Percentiles rank a stretch among this genome's conserved stretches.
Conservation (phyloP, 2,888 invertebrate species). For the Smittia sp. region DNA sequence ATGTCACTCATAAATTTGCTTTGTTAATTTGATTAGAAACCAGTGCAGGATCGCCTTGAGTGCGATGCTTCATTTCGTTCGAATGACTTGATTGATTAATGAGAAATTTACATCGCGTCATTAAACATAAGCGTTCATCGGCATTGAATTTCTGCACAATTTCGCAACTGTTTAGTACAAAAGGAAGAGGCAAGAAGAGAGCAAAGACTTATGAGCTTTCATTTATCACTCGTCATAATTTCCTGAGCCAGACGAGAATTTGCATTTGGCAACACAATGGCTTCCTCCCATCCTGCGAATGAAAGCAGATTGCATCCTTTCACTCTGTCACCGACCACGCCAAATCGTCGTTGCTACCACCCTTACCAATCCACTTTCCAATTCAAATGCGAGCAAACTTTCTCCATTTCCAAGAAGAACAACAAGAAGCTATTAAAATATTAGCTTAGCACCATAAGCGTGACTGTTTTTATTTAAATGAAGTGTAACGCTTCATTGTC, state of each 20-base stretch:
- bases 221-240: conserved; percentile 9
- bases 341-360: background rate
- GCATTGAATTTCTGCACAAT: conserved; percentile 3
- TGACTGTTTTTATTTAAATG: conserved; percentile 31
- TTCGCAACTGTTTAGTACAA: background rate
- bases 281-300: background rate
- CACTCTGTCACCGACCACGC: background rate
- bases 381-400: background rate
- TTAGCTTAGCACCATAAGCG: conserved; percentile 27
- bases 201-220: conserved; percentile 10
- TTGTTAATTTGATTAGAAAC: conserved; percentile 21
- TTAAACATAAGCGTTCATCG: background rate
- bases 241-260: background rate
- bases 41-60: background rate
- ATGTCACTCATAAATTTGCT: conserved; percentile 14
- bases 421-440: conserved; percentile 23
- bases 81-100: conserved; percentile 25
- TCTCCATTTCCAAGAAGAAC: background rate
- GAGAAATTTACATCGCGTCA: conserved; percentile 18
- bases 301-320: background rate
- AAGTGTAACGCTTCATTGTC: conserved; percentile 32
- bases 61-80: background rate
- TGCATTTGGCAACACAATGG: background rate
- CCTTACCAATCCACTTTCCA: background rate
- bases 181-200: background rate